Evolutionary conservation across 2,797 vertebrate genomes (phyloP).

Genomic region (Phoxinus dragarum): DNA sequence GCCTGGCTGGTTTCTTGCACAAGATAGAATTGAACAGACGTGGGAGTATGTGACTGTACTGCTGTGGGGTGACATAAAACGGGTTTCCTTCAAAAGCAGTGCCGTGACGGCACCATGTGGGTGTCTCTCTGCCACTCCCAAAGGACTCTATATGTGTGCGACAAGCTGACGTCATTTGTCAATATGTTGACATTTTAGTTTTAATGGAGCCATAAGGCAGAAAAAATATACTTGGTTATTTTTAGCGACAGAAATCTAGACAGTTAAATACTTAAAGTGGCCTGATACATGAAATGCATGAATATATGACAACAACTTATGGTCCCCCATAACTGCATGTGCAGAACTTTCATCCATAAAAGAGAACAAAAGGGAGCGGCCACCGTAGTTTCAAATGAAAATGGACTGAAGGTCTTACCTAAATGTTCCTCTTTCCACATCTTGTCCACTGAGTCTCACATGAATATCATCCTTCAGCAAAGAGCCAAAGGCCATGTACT

Average conservation of each 20-base stretch:
- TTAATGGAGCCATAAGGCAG: slow-evolving; percentile 44
- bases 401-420: slow-evolving; percentile 76
- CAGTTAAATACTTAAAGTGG: neutral
- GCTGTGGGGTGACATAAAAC: slow-evolving; percentile 48
- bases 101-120: slow-evolving; percentile 77
- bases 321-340: neutral
- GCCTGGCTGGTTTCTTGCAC: slow-evolving; percentile 12
- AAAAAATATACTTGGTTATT: slow-evolving; percentile 17
- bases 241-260: slow-evolving; percentile 14
- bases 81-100: slow-evolving; percentile 55
- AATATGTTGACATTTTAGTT: slow-evolving; percentile 54
- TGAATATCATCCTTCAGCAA: slow-evolving; percentile 87
- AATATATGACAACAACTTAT: neutral
- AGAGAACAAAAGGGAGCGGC: neutral
- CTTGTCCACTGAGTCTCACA: slow-evolving; percentile 87
- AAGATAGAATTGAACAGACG: slow-evolving; percentile 23
- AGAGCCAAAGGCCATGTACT: slow-evolving; percentile 92
- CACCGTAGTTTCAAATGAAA: neutral
- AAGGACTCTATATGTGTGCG: slow-evolving; percentile 52
- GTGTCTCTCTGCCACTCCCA: slow-evolving; percentile 62
- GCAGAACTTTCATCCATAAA: neutral
- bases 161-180: slow-evolving; percentile 68
- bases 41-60: slow-evolving; percentile 31
- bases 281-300: neutral
- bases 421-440: slow-evolving; percentile 92